A percentile compares a stretch with the other conserved stretches of the same genome.
Conservation (phyloP, 2,113 vertebrate genomes). For the Todiramphus chloris region DNA sequence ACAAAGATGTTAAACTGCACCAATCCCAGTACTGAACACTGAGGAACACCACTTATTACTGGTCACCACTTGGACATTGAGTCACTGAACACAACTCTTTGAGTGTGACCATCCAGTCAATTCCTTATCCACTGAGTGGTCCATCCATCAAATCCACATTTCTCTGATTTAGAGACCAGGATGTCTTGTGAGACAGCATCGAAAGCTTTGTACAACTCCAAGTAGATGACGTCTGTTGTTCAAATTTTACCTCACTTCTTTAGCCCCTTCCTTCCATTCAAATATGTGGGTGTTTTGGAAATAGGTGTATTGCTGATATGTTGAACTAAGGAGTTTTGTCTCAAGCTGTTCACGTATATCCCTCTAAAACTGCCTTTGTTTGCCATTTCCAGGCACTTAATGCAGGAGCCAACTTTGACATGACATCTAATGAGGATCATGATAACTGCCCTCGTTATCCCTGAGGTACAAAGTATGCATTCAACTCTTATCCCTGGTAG, state of each 20-base stretch:
- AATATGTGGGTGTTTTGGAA: neutral
- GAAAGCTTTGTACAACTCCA: too few relatives aligned
- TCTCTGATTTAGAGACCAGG: too few relatives aligned
- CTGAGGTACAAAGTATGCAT: fast-evolving
- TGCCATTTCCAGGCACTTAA: neutral
- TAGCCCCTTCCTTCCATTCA: neutral
- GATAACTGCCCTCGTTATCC: neutral
- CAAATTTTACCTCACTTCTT: neutral
- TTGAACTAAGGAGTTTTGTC: neutral
- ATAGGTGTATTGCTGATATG: neutral
- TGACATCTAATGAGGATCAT: neutral
- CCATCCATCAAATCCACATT: too few relatives aligned
- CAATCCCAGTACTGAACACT: too few relatives aligned
- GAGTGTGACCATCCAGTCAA: too few relatives aligned
- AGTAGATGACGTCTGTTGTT: too few relatives aligned
- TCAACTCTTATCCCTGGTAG: neutral
- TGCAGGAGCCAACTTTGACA: neutral
- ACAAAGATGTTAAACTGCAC: too few relatives aligned
- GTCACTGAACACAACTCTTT: too few relatives aligned
- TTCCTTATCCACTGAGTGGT: too few relatives aligned
- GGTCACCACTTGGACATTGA: too few relatives aligned
- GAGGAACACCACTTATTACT: too few relatives aligned
- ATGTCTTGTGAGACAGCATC: too few relatives aligned
- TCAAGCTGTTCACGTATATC: neutral
- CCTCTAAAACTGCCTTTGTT: neutral